Base-by-base conservation (phyloP, 2,797 vertebrate genomes). In the Thaleichthys pacificus region DNA sequence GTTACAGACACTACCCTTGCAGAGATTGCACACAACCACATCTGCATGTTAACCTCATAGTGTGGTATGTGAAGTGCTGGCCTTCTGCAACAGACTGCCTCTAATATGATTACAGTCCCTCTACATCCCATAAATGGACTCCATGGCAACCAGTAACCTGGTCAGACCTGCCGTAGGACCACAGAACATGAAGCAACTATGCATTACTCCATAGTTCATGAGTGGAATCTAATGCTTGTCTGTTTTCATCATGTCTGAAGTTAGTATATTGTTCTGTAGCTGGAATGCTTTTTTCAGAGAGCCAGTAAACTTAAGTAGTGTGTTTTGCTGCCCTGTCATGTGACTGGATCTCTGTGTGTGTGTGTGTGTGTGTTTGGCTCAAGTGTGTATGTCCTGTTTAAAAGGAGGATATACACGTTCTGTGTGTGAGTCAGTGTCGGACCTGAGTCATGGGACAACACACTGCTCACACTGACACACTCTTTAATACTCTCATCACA, bases 31-130 rank as follows among this genome's bases (percentile, higher is more conserved):
- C 51, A 56, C 19, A 17, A n/a, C 19, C 19, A n/a, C 19, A 56
- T 56, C 5, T 7, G 15, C 4, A 56, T n/a, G 51, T n/a, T 56
- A 56, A 17, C 17, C 15, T 4, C 51, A 56, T 7, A 49, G 9
- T 28, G 66, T n/a, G 5, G 42, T 7, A 19, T 71, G 51, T 69
- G 69, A 11, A 54, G 0, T 15, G 58, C 24, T 67, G 42, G 11
- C 11, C 2, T 14, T 47, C 11, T 47, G 9, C 42, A 47, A 74
- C 32, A 67, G 69, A 73, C 66, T 74, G 69, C 75, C 79, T 69
- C 60, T 79, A 74, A 86, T 79, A 8, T 66, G 0, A 81, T 80
- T 82, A 80, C 26, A 11, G 28, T 67, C 60, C 30, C 32, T 35
- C 71, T 67, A 64, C 26, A 11, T 47, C 35, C 57, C 61, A 49